phyloP scores from a whole-genome alignment of 2,113 vertebrate species.

The Podarcis muralis region DNA sequence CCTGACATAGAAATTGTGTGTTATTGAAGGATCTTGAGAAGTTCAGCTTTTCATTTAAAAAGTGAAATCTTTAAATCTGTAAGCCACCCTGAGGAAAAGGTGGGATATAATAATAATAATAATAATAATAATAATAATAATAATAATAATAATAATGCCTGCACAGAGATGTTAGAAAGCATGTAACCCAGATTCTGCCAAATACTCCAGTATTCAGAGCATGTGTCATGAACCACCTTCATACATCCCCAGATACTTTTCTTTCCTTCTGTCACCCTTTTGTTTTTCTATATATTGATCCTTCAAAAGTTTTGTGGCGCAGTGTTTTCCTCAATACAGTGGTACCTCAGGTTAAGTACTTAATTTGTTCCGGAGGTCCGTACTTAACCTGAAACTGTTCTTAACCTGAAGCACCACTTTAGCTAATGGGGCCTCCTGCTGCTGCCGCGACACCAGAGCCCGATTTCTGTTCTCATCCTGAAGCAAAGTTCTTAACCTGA shows the following conservation, averaged over 20 bases:
- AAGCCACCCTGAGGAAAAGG: no score
- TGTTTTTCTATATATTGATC: not conserved
- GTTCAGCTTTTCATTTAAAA: not conserved
- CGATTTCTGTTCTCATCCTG: no score
- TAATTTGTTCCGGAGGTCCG: no score
- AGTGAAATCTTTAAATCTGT: not conserved
- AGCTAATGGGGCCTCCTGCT: no score
- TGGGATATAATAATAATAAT: no score
- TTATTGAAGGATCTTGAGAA: not conserved
- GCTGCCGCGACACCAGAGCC: no score
- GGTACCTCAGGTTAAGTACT: no score
- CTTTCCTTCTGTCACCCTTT: not conserved
- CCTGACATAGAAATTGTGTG: not conserved
- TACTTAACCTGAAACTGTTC: no score
- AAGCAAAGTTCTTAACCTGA: no score
- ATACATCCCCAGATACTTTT: not conserved
- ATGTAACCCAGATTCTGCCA: not conserved
- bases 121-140: no score
- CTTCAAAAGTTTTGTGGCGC: not conserved
- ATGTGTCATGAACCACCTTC: not conserved
- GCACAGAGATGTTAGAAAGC: not conserved
- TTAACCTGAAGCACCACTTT: no score
- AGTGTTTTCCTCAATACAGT: not conserved
- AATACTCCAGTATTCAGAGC: not conserved
- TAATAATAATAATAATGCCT: no score